Evolutionary conservation across 2,797 vertebrate species (phyloP), one percentile per base, ranked within the genome.

Genomic region (Crenichthys baileyi): DNA sequence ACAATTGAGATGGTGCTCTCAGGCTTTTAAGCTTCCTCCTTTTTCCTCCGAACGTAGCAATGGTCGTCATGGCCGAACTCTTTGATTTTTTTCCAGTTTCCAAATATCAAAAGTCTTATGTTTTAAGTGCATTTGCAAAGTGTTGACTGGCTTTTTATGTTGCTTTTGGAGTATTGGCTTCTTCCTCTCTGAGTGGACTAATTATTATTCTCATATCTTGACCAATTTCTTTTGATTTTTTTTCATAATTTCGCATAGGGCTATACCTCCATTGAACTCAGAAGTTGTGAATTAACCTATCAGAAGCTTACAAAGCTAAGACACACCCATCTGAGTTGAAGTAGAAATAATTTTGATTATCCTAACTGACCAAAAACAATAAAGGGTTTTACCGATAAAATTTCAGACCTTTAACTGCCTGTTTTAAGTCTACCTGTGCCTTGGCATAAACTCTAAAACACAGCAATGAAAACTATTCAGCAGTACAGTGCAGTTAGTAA

Each of bases 381-480:
- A 7, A 46, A 7, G 11, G 44, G 7, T 46, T 46, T 46, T 5
- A 7, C 44, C 8, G 44, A 46, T 46, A 7, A 7, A 46, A 7
- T 46, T 7, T 46, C 7, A 46, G 2, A 46, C 36, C n/a, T 78
- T 77, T 77, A 70, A 83, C 67, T 81, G 75, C 89, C 75, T 79
- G 70, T 44, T 72, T 75, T 58, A 50, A 80, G 72, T 70, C 50
- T 39, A 18, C 39, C 68, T 44, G 5, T 1, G 41, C 46, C 72
- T 88, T 60, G 41, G 70, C 51, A 65, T 39, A 41, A 48, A 53
- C 72, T 68, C 56, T 15, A 8, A 71, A 74, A 78, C 76, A 84
- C 51, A 78, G 76, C 75, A 56, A 31, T 75, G 41, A 85, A 84
- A 82, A 31, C 75, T 65, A 82, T 73, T 79, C 16, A 56, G 60